These are phyloP conservation scores for Holcopasites calliopsidis DNA, from an alignment of 1,140 invertebrate genomes.

Conservation along the genomic window DNA sequence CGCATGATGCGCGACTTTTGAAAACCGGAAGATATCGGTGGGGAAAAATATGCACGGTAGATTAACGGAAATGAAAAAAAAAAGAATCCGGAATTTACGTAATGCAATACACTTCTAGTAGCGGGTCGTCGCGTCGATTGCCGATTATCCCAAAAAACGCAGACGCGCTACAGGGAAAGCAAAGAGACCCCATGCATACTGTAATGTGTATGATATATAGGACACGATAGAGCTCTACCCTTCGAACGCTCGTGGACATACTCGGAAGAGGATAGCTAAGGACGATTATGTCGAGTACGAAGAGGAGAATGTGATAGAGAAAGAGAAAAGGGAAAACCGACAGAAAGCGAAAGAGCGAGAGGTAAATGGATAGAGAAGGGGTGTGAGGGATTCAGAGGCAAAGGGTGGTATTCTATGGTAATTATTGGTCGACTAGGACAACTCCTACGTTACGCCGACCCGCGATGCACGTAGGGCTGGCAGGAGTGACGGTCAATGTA, in stretches of 20 bases:
- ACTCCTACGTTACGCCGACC: conserved; percentile 33
- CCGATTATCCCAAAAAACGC: conserved; percentile 46
- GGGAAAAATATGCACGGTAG: too few relatives aligned
- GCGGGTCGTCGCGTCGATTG: conserved; percentile 48
- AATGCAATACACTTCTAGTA: conserved; percentile 30
- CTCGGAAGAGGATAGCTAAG: conserved; percentile 50
- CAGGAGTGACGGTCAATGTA: background rate
- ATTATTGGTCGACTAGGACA: conserved; percentile 60
- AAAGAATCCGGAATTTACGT: too few relatives aligned
- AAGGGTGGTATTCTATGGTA: conserved; percentile 35
- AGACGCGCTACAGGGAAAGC: conserved; percentile 52
- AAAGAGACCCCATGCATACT: conserved; percentile 58
- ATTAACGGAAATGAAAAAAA: too few relatives aligned
- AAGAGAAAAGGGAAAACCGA: background rate
- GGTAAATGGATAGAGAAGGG: conserved; percentile 24
- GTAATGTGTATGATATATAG: conserved; percentile 73
- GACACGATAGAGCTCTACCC: conserved; percentile 60
- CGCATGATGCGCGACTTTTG: too few relatives aligned
- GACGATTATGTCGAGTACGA: conserved; percentile 33
- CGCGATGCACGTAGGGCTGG: background rate
- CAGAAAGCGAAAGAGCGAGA: background rate
- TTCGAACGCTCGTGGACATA: conserved; percentile 54
- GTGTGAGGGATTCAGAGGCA: conserved; percentile 24
- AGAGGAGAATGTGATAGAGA: background rate
- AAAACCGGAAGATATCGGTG: too few relatives aligned